These are phyloP conservation scores for Atrichornis clamosus DNA, from an alignment of 2,113 vertebrate species.

Conservation along the genomic window DNA sequence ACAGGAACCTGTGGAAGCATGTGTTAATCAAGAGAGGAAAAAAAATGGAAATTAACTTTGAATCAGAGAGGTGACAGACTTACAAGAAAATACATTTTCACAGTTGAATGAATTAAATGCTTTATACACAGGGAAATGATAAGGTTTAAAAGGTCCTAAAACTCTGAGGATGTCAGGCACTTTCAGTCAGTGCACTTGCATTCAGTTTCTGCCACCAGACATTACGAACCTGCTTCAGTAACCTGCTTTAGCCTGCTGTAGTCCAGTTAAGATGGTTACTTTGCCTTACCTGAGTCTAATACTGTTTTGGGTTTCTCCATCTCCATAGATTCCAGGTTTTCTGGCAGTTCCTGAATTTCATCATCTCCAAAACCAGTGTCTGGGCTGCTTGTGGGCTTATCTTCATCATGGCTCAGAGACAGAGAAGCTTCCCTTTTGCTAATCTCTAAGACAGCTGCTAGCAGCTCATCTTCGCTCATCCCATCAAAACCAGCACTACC, in stretches of 20 bases:
- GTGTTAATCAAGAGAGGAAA: background rate
- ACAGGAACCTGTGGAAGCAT: background rate
- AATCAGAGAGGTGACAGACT: background rate
- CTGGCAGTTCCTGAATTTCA: slow-evolving; percentile 84
- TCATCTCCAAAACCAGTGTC: slow-evolving; percentile 94
- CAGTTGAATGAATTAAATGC: background rate
- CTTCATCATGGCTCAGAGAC: slow-evolving; percentile 71
- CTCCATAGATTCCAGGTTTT: slow-evolving; percentile 81
- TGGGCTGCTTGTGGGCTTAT: slow-evolving; percentile 88
- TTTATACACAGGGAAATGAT: background rate
- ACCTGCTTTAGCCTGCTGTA: background rate
- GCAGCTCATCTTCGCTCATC: slow-evolving; percentile 91
- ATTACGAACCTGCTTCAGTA: background rate
- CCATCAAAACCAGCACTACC: slow-evolving; percentile 76
- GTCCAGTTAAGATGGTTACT: background rate
- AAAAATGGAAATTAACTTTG: background rate
- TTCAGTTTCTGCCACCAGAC: background rate
- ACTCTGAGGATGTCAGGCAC: background rate
- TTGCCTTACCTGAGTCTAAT: slow-evolving; percentile 74
- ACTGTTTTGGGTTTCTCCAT: slow-evolving; percentile 78
- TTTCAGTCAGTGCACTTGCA: background rate
- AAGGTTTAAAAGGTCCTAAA: background rate
- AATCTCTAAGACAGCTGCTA: slow-evolving; percentile 91
- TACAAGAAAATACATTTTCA: background rate
- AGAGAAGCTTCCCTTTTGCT: slow-evolving; percentile 82